A percentile compares a stretch with the other conserved stretches of the same genome.
Evolutionary conservation across 1,140 invertebrate genomes (phyloP).

Genomic region (Chironomus tepperi): DNA sequence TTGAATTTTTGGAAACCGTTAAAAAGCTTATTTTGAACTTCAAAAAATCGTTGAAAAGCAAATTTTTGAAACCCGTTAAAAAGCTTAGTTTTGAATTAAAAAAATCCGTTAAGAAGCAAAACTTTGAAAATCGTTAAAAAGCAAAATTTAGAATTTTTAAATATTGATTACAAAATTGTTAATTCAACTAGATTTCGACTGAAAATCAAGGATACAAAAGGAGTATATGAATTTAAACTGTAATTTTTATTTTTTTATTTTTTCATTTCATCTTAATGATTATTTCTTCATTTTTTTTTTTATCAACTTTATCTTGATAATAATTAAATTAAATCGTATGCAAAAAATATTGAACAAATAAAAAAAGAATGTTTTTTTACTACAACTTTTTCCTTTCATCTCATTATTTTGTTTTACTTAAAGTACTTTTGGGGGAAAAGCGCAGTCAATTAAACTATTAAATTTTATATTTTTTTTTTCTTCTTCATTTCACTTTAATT

Average conservation of each 20-base stretch:
- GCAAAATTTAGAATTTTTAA: neutral
- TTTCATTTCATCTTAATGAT: neutral
- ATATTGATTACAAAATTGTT: neutral
- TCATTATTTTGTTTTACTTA: neutral
- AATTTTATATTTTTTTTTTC: neutral
- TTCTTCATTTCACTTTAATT: neutral
- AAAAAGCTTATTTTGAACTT: no score
- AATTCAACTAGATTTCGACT: no score
- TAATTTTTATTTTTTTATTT: constrained; percentile 3
- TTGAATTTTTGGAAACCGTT: no score
- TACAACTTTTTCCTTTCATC: constrained; percentile 8
- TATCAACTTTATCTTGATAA: neutral
- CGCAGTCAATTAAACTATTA: constrained; percentile 7
- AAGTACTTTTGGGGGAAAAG: neutral
- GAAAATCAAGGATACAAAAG: neutral
- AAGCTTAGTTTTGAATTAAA: neutral
- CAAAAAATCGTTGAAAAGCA: no score
- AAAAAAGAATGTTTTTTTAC: constrained; percentile 16
- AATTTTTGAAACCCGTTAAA: no score
- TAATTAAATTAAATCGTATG: constrained; percentile 20
- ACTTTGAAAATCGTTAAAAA: neutral
- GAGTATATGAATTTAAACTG: neutral
- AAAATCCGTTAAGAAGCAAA: neutral
- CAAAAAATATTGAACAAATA: constrained; percentile 21
- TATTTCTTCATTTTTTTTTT: constrained; percentile 9